These are phyloP conservation scores for Ochotona princeps DNA, from an alignment of 2,113 vertebrate genomes.

Conservation along the genomic window DNA sequence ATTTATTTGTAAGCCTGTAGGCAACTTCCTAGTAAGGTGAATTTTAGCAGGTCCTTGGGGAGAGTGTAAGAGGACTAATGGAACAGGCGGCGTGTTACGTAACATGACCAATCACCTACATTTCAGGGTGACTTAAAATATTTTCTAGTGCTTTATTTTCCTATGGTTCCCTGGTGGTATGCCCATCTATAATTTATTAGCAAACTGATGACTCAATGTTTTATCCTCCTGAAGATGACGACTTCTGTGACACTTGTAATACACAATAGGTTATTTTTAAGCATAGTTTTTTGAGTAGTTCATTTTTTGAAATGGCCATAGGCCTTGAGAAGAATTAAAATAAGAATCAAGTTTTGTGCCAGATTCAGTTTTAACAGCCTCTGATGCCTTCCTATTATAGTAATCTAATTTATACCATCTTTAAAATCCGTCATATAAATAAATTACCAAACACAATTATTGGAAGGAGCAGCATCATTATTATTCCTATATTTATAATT, in stretches of 20 bases:
- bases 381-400: slow-evolving; percentile 36
- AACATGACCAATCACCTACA: neutral
- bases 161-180: neutral
- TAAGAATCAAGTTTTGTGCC: slow-evolving; percentile 2
- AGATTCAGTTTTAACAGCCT: slow-evolving; percentile 53
- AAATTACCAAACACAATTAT: slow-evolving; percentile 51
- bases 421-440: slow-evolving; percentile 42
- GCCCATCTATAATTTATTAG: neutral
- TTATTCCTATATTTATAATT: slow-evolving; percentile 67
- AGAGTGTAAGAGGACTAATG: slow-evolving; percentile 31
- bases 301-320: neutral
- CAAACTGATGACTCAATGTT: neutral
- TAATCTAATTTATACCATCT: slow-evolving; percentile 46
- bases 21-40: slow-evolving; percentile 23
- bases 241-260: slow-evolving; percentile 51
- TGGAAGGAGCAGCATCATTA: slow-evolving; percentile 57
- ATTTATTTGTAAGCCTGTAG: slow-evolving; percentile 50
- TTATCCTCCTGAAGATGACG: neutral
- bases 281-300: neutral
- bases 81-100: neutral
- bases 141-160: slow-evolving; percentile 28
- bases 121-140: slow-evolving; percentile 35
- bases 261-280: slow-evolving; percentile 51
- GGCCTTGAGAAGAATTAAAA: slow-evolving; percentile 54
- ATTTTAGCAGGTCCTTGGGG: slow-evolving; percentile 14